Conservation (phyloP, 2,888 invertebrate species). For the Esperia sulphurella region DNA sequence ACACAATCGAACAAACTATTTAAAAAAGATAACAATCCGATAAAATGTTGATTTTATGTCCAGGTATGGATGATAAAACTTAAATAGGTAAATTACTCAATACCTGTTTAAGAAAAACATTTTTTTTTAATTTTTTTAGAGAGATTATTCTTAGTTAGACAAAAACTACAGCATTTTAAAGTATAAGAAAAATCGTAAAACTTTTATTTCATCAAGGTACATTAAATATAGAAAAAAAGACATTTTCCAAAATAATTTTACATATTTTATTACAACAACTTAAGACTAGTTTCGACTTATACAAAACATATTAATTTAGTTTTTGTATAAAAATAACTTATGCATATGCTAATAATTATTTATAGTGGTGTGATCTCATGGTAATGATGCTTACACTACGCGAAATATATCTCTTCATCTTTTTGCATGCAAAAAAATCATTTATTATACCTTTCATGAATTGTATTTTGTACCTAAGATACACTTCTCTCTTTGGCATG, state of each 20-base stretch:
- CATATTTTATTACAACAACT: slow-evolving; percentile 56
- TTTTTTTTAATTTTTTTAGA: no score
- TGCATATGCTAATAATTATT: slow-evolving; percentile 19
- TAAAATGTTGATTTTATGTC: no score
- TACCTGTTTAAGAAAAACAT: no score
- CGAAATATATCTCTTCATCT: slow-evolving; percentile 25
- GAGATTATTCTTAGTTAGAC: no score
- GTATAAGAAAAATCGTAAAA: not conserved
- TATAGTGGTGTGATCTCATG: slow-evolving; percentile 21
- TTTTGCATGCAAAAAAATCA: slow-evolving; percentile 56
- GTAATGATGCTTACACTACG: slow-evolving; percentile 14
- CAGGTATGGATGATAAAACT: no score
- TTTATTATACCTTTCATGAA: slow-evolving; percentile 25
- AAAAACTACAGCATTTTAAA: no score
- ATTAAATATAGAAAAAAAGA: not conserved
- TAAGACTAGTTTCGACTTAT: slow-evolving; percentile 61
- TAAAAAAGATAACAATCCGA: no score
- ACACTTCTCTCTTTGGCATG: slow-evolving; percentile 65
- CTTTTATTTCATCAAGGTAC: no score
- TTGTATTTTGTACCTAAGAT: slow-evolving; percentile 48
- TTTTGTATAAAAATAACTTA: slow-evolving; percentile 49
- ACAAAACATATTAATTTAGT: slow-evolving; percentile 37
- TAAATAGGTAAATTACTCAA: no score
- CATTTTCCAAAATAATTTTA: slow-evolving; percentile 3
- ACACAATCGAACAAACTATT: not conserved